These are phyloP conservation scores for Itoplectis maculator DNA, from an alignment of 2,888 invertebrate genomes.

Conservation along the genomic window DNA sequence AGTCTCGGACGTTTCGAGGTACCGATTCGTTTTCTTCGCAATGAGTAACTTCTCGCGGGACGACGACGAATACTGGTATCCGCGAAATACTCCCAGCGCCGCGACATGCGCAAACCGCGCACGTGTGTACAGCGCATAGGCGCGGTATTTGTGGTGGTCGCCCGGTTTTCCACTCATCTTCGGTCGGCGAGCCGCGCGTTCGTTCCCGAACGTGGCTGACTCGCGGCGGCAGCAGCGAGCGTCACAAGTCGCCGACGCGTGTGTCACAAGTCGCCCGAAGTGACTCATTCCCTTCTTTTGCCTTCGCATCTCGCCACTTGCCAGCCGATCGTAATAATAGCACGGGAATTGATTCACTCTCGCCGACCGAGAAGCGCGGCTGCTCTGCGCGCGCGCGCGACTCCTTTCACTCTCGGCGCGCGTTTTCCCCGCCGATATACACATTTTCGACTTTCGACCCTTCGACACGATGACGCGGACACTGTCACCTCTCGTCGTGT, in stretches of 20 bases:
- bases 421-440: conserved; percentile 6
- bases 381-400: conserved; percentile 27
- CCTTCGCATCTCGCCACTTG: conserved; percentile 74
- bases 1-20: not conserved
- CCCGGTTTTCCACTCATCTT: conserved; percentile 26
- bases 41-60: conserved; percentile 55
- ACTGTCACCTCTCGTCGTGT: not conserved
- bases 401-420: conserved; percentile 53
- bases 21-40: conserved; percentile 9
- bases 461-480: not conserved
- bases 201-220: conserved; percentile 3
- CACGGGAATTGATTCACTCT: conserved; percentile 79
- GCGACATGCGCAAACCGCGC: not conserved
- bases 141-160: not conserved
- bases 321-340: conserved; percentile 78
- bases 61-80: conserved; percentile 45
- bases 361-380: conserved; percentile 28
- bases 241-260: conserved; percentile 27
- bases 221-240: conserved; percentile 8
- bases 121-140: not conserved
- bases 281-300: conserved; percentile 79
- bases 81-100: conserved; percentile 39
- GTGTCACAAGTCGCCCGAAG: conserved; percentile 71
- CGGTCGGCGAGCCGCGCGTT: not conserved
- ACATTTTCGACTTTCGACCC: not conserved